Percentiles rank a stretch among this genome's conserved stretches.
phyloP scores from a whole-genome alignment of 64 coral and sea anemone species.

The Platygyra sinensis region DNA sequence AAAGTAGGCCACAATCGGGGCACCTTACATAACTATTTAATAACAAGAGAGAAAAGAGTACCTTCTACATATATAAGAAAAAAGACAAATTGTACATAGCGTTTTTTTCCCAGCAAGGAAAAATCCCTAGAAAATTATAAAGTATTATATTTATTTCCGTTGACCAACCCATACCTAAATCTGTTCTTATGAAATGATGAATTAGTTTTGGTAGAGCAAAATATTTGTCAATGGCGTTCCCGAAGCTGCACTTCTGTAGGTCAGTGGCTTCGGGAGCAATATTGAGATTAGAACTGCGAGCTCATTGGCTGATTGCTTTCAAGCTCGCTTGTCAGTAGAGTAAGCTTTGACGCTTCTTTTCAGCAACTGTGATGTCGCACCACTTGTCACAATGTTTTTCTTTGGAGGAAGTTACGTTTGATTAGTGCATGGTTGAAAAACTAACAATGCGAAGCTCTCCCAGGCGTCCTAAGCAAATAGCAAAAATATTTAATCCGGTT shows the following conservation, averaged over 20 bases:
- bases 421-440: neutral
- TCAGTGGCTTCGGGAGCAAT: neutral
- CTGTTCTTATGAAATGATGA: neutral
- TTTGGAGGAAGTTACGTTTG: neutral
- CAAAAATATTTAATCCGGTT: no score
- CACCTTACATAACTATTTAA: slow-evolving; percentile 36
- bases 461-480: no score
- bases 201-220: neutral
- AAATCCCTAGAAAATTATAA: slow-evolving; percentile 58
- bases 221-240: neutral
- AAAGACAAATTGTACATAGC: slow-evolving; percentile 52
- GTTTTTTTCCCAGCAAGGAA: slow-evolving; percentile 26
- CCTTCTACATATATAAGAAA: slow-evolving; percentile 36
- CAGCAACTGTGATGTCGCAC: neutral
- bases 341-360: neutral
- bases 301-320: neutral
- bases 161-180: slow-evolving; percentile 5
- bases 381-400: neutral
- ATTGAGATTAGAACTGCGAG: neutral
- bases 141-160: slow-evolving; percentile 56
- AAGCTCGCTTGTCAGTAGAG: neutral
- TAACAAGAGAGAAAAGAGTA: slow-evolving; percentile 26
- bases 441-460: no score
- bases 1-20: neutral
- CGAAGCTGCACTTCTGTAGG: neutral